Percentiles rank a stretch among this genome's conserved stretches.
These are phyloP conservation scores for Nerophis lumbriciformis DNA, from an alignment of 2,113 vertebrate species.

Conservation along the genomic window DNA sequence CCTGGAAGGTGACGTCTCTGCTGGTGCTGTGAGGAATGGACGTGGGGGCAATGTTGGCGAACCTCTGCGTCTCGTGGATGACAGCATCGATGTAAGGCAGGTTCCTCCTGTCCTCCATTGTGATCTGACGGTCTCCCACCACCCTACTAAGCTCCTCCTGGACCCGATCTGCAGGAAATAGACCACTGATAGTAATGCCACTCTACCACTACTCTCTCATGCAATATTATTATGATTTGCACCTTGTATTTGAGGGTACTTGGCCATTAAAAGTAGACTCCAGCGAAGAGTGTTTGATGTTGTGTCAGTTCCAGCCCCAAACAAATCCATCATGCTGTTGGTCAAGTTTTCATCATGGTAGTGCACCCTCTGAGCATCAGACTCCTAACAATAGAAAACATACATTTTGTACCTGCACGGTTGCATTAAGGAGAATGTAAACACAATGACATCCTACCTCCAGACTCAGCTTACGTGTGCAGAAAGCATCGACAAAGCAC, in stretches of 20 bases:
- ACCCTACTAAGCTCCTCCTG: constrained; percentile 64
- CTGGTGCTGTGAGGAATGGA: constrained; percentile 34
- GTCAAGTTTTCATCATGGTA: constrained; percentile 57
- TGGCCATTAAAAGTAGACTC: constrained; percentile 66
- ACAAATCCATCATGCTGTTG: constrained; percentile 47
- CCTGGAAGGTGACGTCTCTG: constrained; percentile 52
- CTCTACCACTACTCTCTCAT: constrained; percentile 13
- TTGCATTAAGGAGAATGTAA: background rate
- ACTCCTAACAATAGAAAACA: constrained; percentile 20
- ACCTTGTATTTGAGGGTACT: constrained; percentile 73
- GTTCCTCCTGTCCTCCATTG: constrained; percentile 55
- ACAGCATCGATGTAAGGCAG: constrained; percentile 67
- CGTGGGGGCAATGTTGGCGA: constrained; percentile 56
- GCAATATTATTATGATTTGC: background rate
- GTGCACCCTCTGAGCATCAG: constrained; percentile 14
- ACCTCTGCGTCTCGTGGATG: constrained; percentile 66
- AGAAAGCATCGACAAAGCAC: constrained; percentile 54
- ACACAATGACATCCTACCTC: constrained; percentile 28
- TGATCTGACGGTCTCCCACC: constrained; percentile 54
- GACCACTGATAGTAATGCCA: constrained; percentile 31
- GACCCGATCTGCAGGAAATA: constrained; percentile 44
- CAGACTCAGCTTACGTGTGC: constrained; percentile 24
- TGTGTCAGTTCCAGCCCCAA: constrained; percentile 67
- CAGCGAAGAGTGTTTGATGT: constrained; percentile 57
- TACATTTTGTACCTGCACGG: background rate